These are phyloP conservation scores for Philaethria dido DNA, from an alignment of 2,888 invertebrate genomes.

Conservation along the genomic window DNA sequence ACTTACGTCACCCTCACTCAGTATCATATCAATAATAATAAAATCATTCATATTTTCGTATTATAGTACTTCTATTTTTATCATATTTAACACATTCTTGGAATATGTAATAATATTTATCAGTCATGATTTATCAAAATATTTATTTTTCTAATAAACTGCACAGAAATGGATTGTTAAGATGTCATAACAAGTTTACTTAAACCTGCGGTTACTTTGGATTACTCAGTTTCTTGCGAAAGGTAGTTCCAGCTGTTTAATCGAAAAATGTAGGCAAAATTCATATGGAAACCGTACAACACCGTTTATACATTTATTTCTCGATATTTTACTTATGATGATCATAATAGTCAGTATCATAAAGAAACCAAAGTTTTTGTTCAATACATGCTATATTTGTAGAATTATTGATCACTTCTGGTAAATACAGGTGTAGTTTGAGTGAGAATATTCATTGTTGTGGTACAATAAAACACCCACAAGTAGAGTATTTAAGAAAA, in stretches of 20 bases:
- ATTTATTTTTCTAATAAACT: constrained; percentile 15
- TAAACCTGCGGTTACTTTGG: constrained; percentile 22
- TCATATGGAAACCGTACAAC: neutral
- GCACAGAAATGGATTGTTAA: constrained; percentile 13
- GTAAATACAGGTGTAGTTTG: no score
- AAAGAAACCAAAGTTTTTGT: no score
- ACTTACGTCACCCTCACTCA: neutral
- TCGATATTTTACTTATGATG: neutral
- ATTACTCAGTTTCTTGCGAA: constrained; percentile 27
- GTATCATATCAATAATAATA: constrained; percentile 8
- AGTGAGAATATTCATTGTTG: no score
- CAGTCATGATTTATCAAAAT: constrained; percentile 22
- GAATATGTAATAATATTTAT: neutral
- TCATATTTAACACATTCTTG: constrained; percentile 11
- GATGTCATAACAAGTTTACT: constrained; percentile 28
- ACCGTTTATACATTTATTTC: neutral
- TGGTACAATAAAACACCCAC: no score
- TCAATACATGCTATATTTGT: no score
- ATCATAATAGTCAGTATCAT: neutral
- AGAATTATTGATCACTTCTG: no score
- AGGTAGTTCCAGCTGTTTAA: constrained; percentile 12
- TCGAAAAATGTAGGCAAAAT: neutral
- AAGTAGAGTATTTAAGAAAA: no score
- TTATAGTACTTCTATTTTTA: constrained; percentile 15
- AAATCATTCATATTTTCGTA: constrained; percentile 20